Evolutionary conservation across 1,140 invertebrate genomes (phyloP), one percentile per base, ranked within the genome.

Genomic region (Eciton burchellii): DNA sequence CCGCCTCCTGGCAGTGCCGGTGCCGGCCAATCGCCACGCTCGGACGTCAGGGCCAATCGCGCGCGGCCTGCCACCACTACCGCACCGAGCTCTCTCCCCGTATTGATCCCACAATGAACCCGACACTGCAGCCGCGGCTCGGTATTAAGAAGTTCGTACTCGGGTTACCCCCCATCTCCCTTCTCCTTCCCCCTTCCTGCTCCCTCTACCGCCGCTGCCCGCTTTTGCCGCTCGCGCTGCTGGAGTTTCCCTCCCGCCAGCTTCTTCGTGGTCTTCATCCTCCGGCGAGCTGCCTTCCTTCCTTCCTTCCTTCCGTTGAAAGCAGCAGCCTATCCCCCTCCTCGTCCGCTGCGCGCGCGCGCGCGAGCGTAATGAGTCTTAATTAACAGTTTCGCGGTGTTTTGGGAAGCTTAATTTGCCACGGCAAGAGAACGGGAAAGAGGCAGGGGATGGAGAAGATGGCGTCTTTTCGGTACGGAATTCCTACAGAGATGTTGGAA

Each of bases 51-150:
- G 87, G 89, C 93, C 93, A 93, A 94, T 94, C 85, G 92, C 91
- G 70, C 89, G 83, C 74, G 90, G 84, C 56, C 86, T 87, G 93
- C 93, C 93, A 93, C 93, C 93, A 93, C 93, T 94, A 92, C 93
- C 92, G 93, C 93, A 88, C 81, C 66, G 35, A 6, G 35, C 35
- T 35, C 63, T 81, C 73, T 82, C 77, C 88, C 83, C 89, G 92
- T 94, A 94, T 94, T 94, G 93, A 94, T 94, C 93, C 91, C 92
- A 91, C 92, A 93, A 94, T 94, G 93, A 94, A 93, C 92, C 92
- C 92, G 88, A 85, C 35, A 35, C 89, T 85, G 52, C 90, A 65
- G 77, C 74, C n/a, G n/a, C n/a, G n/a, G 6, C 35, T 77, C 87
- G 89, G 91, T 93, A 93, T 94, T 93, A 93, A 93, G 90, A 93